These are phyloP conservation scores for Pentalonia nigronervosa DNA, from an alignment of 1,140 invertebrate species.

Conservation along the genomic window DNA sequence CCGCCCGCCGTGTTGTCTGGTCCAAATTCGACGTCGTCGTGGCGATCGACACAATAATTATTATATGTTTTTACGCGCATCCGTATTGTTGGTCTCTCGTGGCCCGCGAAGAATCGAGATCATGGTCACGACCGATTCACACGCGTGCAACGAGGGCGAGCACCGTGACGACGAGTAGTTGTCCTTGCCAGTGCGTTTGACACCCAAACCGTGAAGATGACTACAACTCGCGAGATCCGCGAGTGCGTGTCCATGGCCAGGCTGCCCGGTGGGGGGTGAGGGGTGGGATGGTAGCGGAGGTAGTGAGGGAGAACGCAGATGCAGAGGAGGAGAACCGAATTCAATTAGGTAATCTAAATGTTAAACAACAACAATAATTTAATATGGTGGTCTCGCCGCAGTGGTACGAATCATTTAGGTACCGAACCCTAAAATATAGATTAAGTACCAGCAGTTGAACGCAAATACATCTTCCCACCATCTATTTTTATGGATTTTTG, in stretches of 20 bases:
- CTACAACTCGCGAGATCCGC: not conserved
- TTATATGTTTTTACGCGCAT: not conserved
- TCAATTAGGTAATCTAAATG: not conserved
- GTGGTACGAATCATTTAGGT: not conserved
- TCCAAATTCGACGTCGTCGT: not conserved
- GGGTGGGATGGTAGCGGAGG: not conserved
- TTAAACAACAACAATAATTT: not conserved
- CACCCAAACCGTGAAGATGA: slow-evolving; percentile 45
- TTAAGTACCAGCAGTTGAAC: not conserved
- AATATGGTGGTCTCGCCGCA: not conserved
- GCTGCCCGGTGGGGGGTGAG: not conserved
- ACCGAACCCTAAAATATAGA: not conserved
- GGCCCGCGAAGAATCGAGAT: not conserved
- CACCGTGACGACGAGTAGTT: slow-evolving; percentile 1
- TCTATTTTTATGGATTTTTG: not conserved
- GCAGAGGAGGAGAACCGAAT: not conserved
- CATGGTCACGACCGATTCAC: not conserved
- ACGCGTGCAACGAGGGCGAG: not conserved
- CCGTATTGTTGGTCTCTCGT: not conserved
- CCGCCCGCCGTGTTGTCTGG: not conserved
- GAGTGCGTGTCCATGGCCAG: not conserved
- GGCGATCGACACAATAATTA: not conserved
- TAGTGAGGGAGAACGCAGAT: too few relatives aligned
- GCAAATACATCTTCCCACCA: not conserved
- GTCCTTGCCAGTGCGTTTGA: slow-evolving; percentile 26